Conservation (phyloP, 1,140 invertebrate species). For the Pinna nobilis region DNA sequence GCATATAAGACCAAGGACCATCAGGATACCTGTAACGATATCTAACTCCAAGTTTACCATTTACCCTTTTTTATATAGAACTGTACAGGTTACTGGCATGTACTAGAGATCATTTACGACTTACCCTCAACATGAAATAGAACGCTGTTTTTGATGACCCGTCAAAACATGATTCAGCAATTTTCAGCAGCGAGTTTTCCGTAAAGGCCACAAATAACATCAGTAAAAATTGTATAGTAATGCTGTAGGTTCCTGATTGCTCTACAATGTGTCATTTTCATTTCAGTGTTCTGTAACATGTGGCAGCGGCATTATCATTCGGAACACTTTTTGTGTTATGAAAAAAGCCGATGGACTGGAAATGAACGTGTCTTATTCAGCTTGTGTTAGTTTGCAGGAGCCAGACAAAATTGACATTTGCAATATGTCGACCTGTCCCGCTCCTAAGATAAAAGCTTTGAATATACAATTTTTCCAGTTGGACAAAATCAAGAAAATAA, state of each 20-base stretch:
- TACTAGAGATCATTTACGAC: too few species aligned
- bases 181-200: too few species aligned
- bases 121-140: too few species aligned
- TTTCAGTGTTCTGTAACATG: conserved; percentile 82
- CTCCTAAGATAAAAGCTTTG: conserved; percentile 46
- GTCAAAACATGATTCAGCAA: too few species aligned
- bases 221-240: too few species aligned
- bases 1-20: too few species aligned
- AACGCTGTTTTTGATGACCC: too few species aligned
- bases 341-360: conserved; percentile 35
- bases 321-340: conserved; percentile 90
- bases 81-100: too few species aligned
- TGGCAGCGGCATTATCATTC: conserved; percentile 79
- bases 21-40: too few species aligned
- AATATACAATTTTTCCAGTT: conserved; percentile 59
- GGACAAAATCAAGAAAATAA: conserved; percentile 52
- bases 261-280: neutral
- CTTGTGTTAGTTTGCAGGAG: conserved; percentile 45
- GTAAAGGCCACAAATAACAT: too few species aligned
- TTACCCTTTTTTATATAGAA: too few species aligned
- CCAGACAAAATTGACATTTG: conserved; percentile 38
- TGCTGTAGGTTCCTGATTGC: neutral
- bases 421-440: conserved; percentile 48
- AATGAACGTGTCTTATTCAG: conserved; percentile 43
- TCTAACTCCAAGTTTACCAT: too few species aligned